Evolutionary conservation across 2,888 invertebrate species (phyloP).

Genomic region (Tethea ocularis): DNA sequence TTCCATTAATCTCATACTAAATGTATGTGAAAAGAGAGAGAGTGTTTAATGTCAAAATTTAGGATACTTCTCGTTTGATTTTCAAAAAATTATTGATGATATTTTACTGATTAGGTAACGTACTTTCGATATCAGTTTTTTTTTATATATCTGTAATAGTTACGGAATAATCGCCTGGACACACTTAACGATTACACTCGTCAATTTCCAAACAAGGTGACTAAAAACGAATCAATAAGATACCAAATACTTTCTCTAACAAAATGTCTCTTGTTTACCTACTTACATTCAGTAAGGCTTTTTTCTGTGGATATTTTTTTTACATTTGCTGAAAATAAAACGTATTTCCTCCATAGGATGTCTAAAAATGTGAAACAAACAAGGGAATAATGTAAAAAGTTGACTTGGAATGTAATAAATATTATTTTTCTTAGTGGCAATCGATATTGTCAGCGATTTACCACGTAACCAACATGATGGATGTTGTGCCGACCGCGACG

Average conservation of each 20-base stretch:
- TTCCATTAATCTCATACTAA: too few relatives aligned
- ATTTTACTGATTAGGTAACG: too few relatives aligned
- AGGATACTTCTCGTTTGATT: too few relatives aligned
- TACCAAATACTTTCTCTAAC: neutral
- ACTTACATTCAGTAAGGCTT: neutral
- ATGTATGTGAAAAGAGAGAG: too few relatives aligned
- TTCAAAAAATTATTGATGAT: too few relatives aligned
- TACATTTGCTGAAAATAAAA: slow-evolving; percentile 44
- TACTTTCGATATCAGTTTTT: too few relatives aligned
- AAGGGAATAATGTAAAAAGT: slow-evolving; percentile 56
- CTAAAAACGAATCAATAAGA: neutral
- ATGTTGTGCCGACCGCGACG: slow-evolving; percentile 53
- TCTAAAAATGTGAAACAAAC: slow-evolving; percentile 59
- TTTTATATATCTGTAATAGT: too few relatives aligned
- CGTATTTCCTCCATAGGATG: slow-evolving; percentile 45
- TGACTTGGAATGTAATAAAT: slow-evolving; percentile 58
- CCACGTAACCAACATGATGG: slow-evolving; percentile 59
- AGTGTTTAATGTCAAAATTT: too few relatives aligned
- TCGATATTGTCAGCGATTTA: slow-evolving; percentile 72
- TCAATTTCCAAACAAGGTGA: too few relatives aligned
- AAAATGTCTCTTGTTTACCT: neutral
- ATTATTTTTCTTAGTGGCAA: slow-evolving; percentile 60
- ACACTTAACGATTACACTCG: too few relatives aligned
- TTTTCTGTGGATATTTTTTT: slow-evolving; percentile 29
- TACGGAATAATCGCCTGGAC: too few relatives aligned